phyloP scores from a whole-genome alignment of 2,113 vertebrate genomes.

The Rhizomys pruinosus region DNA sequence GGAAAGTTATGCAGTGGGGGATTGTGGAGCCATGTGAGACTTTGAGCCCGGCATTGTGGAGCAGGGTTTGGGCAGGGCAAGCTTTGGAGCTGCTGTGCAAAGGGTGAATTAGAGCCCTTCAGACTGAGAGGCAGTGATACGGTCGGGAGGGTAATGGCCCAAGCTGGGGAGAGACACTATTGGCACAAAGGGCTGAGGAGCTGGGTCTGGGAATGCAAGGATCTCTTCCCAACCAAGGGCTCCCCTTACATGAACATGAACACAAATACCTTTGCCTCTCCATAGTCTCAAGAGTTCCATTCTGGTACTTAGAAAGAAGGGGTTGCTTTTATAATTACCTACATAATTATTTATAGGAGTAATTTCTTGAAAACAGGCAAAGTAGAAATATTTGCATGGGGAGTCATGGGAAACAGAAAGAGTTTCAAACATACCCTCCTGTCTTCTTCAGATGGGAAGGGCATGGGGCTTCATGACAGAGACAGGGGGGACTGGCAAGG shows the following conservation, averaged over 20 bases:
- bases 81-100: not conserved
- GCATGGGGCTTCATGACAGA: rapidly evolving
- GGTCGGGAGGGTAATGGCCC: not conserved
- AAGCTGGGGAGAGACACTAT: rapidly evolving
- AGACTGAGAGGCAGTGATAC: not conserved
- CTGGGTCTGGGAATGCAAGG: rapidly evolving
- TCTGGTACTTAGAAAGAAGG: not conserved
- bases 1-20: too few relatives aligned
- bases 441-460: not conserved
- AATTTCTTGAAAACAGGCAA: not conserved
- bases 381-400: not conserved
- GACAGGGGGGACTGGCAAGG: too few relatives aligned
- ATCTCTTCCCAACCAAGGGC: not conserved
- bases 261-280: not conserved
- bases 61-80: not conserved
- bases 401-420: not conserved
- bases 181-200: not conserved
- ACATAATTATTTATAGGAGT: not conserved
- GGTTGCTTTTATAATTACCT: not conserved
- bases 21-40: rapidly evolving
- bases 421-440: not conserved
- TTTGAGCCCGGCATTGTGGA: rapidly evolving
- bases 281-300: not conserved
- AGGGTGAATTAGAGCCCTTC: not conserved
- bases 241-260: not conserved